These are phyloP conservation scores for Sorex fumeus DNA, from an alignment of 2,113 vertebrate species.

Conservation along the genomic window DNA sequence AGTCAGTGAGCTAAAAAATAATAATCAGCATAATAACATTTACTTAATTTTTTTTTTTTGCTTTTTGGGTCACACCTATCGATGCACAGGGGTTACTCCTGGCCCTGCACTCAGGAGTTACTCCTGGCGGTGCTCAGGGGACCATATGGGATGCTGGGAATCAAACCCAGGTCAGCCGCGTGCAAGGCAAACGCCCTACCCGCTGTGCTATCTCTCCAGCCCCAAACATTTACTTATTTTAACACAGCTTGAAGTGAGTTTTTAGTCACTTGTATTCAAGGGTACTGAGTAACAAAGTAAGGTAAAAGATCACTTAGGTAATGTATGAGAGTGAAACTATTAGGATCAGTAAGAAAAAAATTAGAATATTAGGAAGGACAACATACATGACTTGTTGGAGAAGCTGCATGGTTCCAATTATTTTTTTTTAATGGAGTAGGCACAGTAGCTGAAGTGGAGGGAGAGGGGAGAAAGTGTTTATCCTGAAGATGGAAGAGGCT, in stretches of 20 bases:
- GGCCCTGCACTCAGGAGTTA: too few relatives aligned
- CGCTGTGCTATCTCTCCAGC: too few relatives aligned
- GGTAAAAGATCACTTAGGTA: not conserved
- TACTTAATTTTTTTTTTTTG: too few relatives aligned
- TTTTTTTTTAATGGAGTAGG: not conserved
- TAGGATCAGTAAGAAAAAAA: not conserved
- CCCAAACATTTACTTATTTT: too few relatives aligned
- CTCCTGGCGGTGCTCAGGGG: too few relatives aligned
- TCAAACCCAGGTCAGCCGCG: too few relatives aligned
- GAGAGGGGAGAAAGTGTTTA: slow-evolving; percentile 16
- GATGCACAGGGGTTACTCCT: too few relatives aligned
- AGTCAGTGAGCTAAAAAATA: not conserved
- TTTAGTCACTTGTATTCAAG: not conserved
- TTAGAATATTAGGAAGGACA: not conserved
- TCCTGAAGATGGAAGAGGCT: slow-evolving; percentile 44
- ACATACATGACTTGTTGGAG: not conserved
- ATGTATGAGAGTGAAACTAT: not conserved
- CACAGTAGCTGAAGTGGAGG: not conserved
- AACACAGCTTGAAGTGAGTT: not conserved
- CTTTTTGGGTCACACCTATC: too few relatives aligned
- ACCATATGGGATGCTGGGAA: too few relatives aligned
- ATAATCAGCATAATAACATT: not conserved
- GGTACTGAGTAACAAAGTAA: not conserved
- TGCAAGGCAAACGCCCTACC: too few relatives aligned
- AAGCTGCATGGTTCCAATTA: not conserved